phyloP scores from a whole-genome alignment of 2,113 vertebrate species.

The Brevimyrus niger region DNA sequence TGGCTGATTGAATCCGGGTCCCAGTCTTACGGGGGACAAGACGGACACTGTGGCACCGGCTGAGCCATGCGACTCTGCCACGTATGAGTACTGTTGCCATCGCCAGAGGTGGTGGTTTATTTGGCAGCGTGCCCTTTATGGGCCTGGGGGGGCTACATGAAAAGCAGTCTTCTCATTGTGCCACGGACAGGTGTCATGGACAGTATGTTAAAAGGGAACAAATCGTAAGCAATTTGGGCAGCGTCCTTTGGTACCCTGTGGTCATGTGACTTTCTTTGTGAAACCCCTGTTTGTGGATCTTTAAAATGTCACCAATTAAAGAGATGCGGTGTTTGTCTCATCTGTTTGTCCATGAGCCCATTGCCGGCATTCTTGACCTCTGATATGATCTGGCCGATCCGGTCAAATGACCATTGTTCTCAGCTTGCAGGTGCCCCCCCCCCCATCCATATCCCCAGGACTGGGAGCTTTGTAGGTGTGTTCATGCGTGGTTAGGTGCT shows the following conservation, averaged over 20 bases:
- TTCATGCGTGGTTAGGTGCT: background rate
- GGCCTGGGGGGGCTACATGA: background rate
- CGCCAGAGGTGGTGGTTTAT: background rate
- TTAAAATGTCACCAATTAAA: slow-evolving; percentile 22
- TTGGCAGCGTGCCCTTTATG: background rate
- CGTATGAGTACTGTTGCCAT: background rate
- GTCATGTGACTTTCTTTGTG: background rate
- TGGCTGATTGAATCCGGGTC: background rate
- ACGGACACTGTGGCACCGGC: background rate
- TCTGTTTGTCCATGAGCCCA: background rate
- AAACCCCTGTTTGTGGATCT: background rate
- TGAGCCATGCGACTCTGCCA: background rate
- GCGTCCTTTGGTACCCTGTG: background rate
- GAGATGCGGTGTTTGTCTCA: slow-evolving; percentile 13
- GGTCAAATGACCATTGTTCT: background rate
- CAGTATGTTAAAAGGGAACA: background rate
- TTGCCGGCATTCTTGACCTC: background rate
- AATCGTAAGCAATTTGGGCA: background rate
- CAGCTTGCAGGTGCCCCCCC: background rate
- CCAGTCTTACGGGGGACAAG: background rate
- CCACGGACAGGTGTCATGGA: background rate
- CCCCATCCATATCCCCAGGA: background rate
- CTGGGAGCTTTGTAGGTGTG: background rate
- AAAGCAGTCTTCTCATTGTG: background rate
- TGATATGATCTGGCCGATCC: background rate